A percentile compares a stretch with the other conserved stretches of the same genome.
Evolutionary conservation across 2,797 vertebrate species (phyloP).

Genomic region (Eleutherodactylus coqui): DNA sequence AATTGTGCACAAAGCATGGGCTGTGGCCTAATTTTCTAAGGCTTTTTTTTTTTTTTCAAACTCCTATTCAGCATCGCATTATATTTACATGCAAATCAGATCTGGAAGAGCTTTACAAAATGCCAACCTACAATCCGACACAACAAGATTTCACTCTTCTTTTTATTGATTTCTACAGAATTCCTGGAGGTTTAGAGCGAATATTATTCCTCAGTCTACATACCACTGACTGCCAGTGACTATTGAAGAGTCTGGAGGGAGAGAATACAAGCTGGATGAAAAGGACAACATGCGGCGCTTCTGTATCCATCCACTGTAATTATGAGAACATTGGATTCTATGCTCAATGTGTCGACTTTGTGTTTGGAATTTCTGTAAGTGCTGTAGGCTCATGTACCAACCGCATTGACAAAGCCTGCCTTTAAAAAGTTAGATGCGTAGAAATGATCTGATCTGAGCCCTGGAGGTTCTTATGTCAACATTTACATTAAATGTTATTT

Average conservation of each 20-base stretch:
- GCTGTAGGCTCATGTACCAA: neutral
- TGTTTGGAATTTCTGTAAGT: neutral
- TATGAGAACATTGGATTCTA: conserved; percentile 6
- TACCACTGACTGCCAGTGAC: conserved; percentile 37
- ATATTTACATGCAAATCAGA: conserved; percentile 64
- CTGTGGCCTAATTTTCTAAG: conserved; percentile 58
- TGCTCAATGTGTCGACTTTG: neutral
- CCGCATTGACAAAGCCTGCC: neutral
- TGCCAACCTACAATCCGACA: conserved; percentile 31
- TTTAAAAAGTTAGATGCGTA: too few species aligned
- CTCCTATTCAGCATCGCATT: conserved; percentile 51
- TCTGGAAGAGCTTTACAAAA: conserved; percentile 51
- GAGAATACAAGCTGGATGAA: conserved; percentile 23
- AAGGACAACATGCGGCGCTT: conserved; percentile 32
- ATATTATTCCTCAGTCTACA: conserved; percentile 45
- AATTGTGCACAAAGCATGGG: conserved; percentile 61
- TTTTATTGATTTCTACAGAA: conserved; percentile 53
- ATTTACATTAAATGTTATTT: too few species aligned
- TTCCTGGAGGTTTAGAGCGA: conserved; percentile 44
- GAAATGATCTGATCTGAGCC: too few species aligned
- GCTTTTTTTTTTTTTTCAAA: conserved; percentile 38
- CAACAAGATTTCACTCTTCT: conserved; percentile 54
- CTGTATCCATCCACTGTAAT: conserved; percentile 45
- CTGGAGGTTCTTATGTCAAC: too few species aligned
- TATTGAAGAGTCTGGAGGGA: conserved; percentile 26